Percentiles rank a stretch among this genome's conserved stretches.
Conservation (phyloP, 1,140 invertebrate species). For the Cyphomyrmex costatus region DNA sequence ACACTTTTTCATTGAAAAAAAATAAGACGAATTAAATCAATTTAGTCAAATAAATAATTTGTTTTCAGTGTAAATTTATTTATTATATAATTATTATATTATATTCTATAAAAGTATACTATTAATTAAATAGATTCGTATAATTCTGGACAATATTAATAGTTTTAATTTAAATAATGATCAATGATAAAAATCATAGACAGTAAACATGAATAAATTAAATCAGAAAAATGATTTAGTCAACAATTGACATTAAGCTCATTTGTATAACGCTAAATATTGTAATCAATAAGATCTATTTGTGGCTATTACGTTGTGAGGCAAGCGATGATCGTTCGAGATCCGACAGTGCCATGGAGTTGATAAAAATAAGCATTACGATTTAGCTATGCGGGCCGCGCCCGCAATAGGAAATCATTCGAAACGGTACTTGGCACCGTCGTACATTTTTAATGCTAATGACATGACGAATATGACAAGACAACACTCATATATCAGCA, state of each 20-base stretch:
- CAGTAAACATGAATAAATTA: not conserved
- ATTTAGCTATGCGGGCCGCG: not conserved
- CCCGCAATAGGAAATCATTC: constrained; percentile 34
- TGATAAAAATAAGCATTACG: constrained; percentile 14
- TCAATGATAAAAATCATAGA: not conserved
- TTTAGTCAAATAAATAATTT: too few species aligned
- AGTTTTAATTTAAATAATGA: not conserved
- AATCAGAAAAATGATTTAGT: not conserved
- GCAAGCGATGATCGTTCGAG: constrained; percentile 28
- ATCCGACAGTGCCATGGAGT: not conserved
- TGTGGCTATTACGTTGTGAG: constrained; percentile 19
- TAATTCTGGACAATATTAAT: not conserved
- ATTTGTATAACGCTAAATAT: not conserved
- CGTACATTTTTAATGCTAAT: constrained; percentile 44
- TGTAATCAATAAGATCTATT: constrained; percentile 6
- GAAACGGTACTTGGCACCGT: constrained; percentile 42
- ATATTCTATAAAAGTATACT: not conserved
- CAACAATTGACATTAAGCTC: not conserved
- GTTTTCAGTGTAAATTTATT: too few species aligned
- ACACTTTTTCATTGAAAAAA: too few species aligned
- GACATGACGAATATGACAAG: constrained; percentile 28
- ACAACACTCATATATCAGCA: constrained; percentile 29
- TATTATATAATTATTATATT: not conserved
- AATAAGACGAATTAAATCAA: too few species aligned
- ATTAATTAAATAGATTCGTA: not conserved